phyloP scores from a whole-genome alignment of 1,140 invertebrate species.

The Temnothorax curvispinosus region DNA sequence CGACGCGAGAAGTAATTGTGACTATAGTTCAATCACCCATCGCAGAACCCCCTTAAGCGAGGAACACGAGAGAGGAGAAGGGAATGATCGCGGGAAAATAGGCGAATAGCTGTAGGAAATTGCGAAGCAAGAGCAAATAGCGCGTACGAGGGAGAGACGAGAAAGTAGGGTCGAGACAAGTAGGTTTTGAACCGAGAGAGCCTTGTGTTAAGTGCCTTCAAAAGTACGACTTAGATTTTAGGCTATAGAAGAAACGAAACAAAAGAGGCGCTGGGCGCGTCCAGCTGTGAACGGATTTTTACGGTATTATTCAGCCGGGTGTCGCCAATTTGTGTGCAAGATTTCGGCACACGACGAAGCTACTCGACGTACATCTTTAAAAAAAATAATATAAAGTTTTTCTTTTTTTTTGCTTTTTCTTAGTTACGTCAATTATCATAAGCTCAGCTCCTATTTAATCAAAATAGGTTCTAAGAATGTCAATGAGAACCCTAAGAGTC shows the following conservation, averaged over 20 bases:
- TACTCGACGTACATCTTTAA: constrained; percentile 55
- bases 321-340: constrained; percentile 47
- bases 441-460: neutral
- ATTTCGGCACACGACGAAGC: constrained; percentile 34
- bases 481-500: neutral
- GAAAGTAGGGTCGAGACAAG: constrained; percentile 63
- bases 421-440: neutral
- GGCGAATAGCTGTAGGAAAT: constrained; percentile 26
- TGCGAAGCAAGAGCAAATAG: constrained; percentile 43
- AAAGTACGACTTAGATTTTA: constrained; percentile 85
- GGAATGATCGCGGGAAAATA: neutral
- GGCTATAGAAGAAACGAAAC: constrained; percentile 77
- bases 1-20: constrained; percentile 17
- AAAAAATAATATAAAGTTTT: constrained; percentile 5
- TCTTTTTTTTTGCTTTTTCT: constrained; percentile 5
- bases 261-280: constrained; percentile 84
- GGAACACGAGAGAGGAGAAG: neutral
- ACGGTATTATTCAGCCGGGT: constrained; percentile 80
- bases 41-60: neutral
- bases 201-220: constrained; percentile 86
- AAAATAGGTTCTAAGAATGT: neutral
- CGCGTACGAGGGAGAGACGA: constrained; percentile 36
- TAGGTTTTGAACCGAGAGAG: constrained; percentile 82
- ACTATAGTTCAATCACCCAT: constrained; percentile 30
- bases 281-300: constrained; percentile 82